Evolutionary conservation across 2,113 vertebrate species (phyloP).

Genomic region (Gallinago undulata): DNA sequence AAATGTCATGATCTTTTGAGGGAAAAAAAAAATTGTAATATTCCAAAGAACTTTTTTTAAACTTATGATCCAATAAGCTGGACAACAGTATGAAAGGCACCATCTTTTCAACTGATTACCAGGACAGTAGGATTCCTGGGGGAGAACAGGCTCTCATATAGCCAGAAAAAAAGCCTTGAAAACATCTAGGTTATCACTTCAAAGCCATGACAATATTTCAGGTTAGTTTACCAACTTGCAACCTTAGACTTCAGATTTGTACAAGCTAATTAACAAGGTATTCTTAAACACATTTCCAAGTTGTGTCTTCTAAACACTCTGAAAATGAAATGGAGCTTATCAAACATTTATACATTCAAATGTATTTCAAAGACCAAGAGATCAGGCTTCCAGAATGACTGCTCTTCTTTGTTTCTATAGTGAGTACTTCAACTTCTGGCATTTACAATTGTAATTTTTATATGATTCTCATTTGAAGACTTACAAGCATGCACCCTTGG

Average conservation of each 20-base stretch:
- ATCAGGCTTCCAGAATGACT: background rate
- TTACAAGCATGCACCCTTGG: background rate
- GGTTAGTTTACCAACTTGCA: background rate
- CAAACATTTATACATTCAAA: background rate
- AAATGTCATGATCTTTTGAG: background rate
- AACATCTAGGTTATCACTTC: background rate
- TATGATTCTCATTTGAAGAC: background rate
- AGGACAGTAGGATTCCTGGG: background rate
- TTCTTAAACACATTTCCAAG: background rate
- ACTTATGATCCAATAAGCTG: background rate
- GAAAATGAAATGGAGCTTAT: background rate
- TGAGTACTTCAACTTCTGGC: background rate
- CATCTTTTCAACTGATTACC: background rate
- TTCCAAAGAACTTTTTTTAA: background rate
- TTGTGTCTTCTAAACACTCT: background rate
- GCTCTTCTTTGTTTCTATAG: background rate
- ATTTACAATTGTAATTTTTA: background rate
- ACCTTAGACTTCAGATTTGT: background rate
- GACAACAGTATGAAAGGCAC: background rate
- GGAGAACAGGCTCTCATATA: background rate
- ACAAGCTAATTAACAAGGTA: background rate
- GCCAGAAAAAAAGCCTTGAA: background rate
- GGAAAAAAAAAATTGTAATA: fast-evolving
- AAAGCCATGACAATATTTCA: background rate
- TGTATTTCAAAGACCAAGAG: background rate